Conservation (phyloP, 2,888 invertebrate species). For the Hartigia nigra region DNA sequence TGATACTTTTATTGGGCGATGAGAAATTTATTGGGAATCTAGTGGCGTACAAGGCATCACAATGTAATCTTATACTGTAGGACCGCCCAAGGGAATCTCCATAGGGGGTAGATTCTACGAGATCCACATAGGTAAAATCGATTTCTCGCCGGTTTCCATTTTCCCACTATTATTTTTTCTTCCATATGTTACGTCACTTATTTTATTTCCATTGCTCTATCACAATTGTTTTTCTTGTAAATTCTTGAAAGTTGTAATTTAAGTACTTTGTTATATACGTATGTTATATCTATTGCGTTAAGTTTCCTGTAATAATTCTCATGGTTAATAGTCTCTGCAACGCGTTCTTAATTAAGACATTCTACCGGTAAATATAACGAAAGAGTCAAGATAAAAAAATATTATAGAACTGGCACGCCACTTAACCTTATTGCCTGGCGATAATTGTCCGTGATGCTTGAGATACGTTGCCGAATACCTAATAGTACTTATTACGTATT, state of each 20-base stretch:
- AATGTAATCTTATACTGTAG: conserved; percentile 46
- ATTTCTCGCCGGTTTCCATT: conserved; percentile 12
- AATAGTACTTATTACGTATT: conserved; percentile 33
- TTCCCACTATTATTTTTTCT: conserved; percentile 12
- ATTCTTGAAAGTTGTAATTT: background rate
- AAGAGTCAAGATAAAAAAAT: background rate
- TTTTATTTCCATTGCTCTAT: background rate
- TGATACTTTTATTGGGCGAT: conserved; percentile 52
- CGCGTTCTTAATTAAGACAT: conserved; percentile 50
- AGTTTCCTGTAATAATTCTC: too few species aligned
- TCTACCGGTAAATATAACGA: conserved; percentile 27
- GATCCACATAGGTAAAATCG: background rate
- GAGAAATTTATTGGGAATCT: conserved; percentile 54
- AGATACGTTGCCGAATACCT: conserved; percentile 38
- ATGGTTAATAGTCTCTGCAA: conserved; percentile 5
- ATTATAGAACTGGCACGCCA: conserved; percentile 15
- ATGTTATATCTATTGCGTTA: background rate
- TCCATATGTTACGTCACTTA: background rate
- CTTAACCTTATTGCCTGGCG: conserved; percentile 28
- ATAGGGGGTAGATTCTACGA: background rate
- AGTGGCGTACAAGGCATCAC: conserved; percentile 43
- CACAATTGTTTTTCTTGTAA: too few species aligned
- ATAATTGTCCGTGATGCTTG: conserved; percentile 16
- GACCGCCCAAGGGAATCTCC: background rate
- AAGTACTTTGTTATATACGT: background rate